These are phyloP conservation scores for Corythoichthys haematopterus DNA, from an alignment of 2,113 vertebrate species.

Conservation along the genomic window DNA sequence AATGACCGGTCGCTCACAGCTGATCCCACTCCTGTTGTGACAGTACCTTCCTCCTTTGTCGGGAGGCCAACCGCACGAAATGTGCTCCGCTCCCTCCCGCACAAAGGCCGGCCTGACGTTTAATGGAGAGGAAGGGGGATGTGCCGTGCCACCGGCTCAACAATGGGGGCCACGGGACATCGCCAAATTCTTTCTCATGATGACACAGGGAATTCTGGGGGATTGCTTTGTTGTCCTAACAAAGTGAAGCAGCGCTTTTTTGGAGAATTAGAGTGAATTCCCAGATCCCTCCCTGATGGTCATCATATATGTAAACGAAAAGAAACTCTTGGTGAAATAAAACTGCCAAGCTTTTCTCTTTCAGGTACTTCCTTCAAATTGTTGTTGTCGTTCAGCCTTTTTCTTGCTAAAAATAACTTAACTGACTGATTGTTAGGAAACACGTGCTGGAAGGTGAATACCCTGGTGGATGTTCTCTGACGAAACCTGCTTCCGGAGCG, in stretches of 20 bases:
- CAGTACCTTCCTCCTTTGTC: constrained; percentile 57
- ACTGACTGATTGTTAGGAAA: constrained; percentile 58
- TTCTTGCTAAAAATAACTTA: constrained; percentile 67
- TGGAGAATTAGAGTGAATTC: constrained; percentile 1
- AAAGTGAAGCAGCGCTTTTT: constrained; percentile 35
- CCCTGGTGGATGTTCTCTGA: constrained; percentile 25
- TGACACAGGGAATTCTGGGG: constrained; percentile 55
- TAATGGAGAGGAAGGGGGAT: constrained; percentile 57
- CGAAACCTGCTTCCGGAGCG: constrained; percentile 31
- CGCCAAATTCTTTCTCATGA: constrained; percentile 67
- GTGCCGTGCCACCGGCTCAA: constrained; percentile 62
- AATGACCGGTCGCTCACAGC: constrained; percentile 50
- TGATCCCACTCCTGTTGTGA: constrained; percentile 67
- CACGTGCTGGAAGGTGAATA: constrained; percentile 41
- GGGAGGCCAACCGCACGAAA: constrained; percentile 59
- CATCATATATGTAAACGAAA: background rate
- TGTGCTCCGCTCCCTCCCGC: constrained; percentile 56
- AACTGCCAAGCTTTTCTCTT: background rate
- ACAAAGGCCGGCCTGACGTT: constrained; percentile 68
- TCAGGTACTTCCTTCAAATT: constrained; percentile 58
- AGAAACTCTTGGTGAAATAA: background rate
- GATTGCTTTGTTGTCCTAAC: constrained; percentile 48
- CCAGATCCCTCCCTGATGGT: background rate
- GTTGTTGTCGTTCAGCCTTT: constrained; percentile 41
- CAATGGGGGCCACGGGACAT: constrained; percentile 64